A percentile compares a stretch with the other conserved stretches of the same genome.
Conservation (phyloP, 1,140 invertebrate species). For the Spodoptera litura region DNA sequence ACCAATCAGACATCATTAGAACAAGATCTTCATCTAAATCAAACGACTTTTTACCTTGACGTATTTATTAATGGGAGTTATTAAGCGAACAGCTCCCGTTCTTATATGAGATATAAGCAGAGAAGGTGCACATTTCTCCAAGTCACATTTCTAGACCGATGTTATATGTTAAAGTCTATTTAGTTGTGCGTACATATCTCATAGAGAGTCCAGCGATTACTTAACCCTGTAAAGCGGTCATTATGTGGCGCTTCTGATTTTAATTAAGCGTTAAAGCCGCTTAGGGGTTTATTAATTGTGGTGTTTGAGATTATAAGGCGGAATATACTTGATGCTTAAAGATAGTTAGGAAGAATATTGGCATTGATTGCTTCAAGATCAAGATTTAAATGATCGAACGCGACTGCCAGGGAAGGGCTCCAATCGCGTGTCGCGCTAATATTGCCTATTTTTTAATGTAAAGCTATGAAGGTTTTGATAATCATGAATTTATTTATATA, state of each 20-base stretch:
- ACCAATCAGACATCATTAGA: neutral
- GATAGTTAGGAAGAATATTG: too few species aligned
- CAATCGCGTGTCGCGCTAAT: too few species aligned
- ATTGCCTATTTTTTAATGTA: too few species aligned
- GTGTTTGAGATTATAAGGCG: neutral
- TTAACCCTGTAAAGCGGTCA: slow-evolving; percentile 18
- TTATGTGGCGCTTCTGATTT: slow-evolving; percentile 9
- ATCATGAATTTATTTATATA: too few species aligned
- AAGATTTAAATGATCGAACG: too few species aligned
- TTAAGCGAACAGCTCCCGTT: slow-evolving; percentile 37
- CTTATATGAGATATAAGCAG: slow-evolving; percentile 6
- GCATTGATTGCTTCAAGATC: too few species aligned
- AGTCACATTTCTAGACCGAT: slow-evolving; percentile 39
- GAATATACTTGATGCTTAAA: too few species aligned
- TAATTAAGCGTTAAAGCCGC: neutral
- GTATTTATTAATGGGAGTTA: neutral
- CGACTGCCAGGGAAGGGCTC: too few species aligned
- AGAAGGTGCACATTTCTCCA: slow-evolving; percentile 7
- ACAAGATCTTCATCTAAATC: slow-evolving; percentile 6
- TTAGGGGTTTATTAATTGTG: neutral
- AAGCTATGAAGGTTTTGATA: too few species aligned
- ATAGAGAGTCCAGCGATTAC: slow-evolving; percentile 37
- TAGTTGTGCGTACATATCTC: slow-evolving; percentile 35
- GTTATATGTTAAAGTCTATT: slow-evolving; percentile 19
- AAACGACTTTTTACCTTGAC: neutral